Percentiles rank a stretch among this genome's conserved stretches.
Conservation (phyloP, 2,888 invertebrate genomes). For the Hedychridium roseum region DNA sequence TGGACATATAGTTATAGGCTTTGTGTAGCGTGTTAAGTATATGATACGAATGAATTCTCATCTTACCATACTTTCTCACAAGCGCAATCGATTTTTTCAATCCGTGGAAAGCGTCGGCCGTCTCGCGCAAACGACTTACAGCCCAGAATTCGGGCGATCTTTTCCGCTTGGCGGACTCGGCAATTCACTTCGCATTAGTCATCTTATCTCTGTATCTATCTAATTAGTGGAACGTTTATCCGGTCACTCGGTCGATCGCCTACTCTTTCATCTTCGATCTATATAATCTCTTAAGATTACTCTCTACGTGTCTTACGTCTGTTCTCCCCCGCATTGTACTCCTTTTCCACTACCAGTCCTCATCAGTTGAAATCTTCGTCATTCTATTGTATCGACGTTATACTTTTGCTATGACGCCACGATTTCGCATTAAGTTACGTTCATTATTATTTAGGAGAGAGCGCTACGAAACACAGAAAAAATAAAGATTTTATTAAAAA, state of each 20-base stretch:
- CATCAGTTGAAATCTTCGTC: constrained; percentile 27
- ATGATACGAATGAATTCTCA: constrained; percentile 33
- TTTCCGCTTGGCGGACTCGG: neutral
- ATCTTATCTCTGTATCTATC: constrained; percentile 22
- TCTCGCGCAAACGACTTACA: too few species aligned
- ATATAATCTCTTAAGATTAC: constrained; percentile 37
- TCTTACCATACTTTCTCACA: constrained; percentile 32
- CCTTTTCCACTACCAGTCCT: constrained; percentile 25
- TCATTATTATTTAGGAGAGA: constrained; percentile 56
- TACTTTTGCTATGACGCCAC: constrained; percentile 32
- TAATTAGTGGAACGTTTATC: constrained; percentile 21
- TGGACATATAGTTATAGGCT: constrained; percentile 25
- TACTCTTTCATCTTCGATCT: constrained; percentile 27
- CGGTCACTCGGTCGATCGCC: constrained; percentile 21
- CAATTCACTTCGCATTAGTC: too few species aligned
- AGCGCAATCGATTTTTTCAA: too few species aligned
- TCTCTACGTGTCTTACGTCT: constrained; percentile 31
- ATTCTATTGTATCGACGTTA: constrained; percentile 30
- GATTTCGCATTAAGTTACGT: constrained; percentile 48
- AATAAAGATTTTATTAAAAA: constrained; percentile 57
- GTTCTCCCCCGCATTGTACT: constrained; percentile 18
- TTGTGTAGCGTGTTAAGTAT: constrained; percentile 43
- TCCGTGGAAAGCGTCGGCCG: too few species aligned
- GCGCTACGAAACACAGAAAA: constrained; percentile 48
- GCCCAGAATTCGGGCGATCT: constrained; percentile 3